A percentile compares a stretch with the other conserved stretches of the same genome.
These are phyloP conservation scores for Hipposideros larvatus DNA, from an alignment of 2,797 vertebrate species.

Conservation along the genomic window DNA sequence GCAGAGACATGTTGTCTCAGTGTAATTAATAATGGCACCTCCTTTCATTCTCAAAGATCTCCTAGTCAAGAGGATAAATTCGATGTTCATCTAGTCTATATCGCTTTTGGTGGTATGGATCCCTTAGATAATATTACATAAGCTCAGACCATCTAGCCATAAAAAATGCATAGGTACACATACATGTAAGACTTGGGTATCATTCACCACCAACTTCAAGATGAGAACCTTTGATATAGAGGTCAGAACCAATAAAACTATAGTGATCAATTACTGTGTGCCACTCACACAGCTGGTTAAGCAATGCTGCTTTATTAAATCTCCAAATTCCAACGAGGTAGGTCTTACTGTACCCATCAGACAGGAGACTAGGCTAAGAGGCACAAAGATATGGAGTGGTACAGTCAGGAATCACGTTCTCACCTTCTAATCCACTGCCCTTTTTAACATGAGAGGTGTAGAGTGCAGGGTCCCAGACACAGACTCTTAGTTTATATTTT, in stretches of 20 bases:
- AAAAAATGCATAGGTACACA: not conserved
- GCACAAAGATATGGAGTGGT: too few relatives aligned
- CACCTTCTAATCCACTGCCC: not conserved
- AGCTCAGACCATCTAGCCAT: not conserved
- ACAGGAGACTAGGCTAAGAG: not conserved
- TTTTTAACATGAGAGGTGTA: not conserved
- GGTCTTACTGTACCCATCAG: not conserved
- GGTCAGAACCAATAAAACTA: not conserved
- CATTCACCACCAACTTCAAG: not conserved
- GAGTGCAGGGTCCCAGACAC: not conserved
- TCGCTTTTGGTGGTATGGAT: not conserved
- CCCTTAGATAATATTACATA: not conserved
- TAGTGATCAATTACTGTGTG: not conserved
- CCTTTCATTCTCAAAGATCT: slow-evolving; percentile 18
- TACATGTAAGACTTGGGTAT: not conserved
- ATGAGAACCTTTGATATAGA: not conserved
- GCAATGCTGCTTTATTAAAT: not conserved
- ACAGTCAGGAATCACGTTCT: not conserved
- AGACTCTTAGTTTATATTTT: not conserved
- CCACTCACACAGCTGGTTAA: not conserved
- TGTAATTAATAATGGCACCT: slow-evolving; percentile 27
- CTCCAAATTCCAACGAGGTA: not conserved
- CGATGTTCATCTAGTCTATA: not conserved
- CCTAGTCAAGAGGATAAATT: not conserved
- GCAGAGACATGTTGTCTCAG: not conserved